Evolutionary conservation across 2,888 invertebrate genomes (phyloP), one percentile per base, ranked within the genome.

Genomic region (Uropetala carovei): DNA sequence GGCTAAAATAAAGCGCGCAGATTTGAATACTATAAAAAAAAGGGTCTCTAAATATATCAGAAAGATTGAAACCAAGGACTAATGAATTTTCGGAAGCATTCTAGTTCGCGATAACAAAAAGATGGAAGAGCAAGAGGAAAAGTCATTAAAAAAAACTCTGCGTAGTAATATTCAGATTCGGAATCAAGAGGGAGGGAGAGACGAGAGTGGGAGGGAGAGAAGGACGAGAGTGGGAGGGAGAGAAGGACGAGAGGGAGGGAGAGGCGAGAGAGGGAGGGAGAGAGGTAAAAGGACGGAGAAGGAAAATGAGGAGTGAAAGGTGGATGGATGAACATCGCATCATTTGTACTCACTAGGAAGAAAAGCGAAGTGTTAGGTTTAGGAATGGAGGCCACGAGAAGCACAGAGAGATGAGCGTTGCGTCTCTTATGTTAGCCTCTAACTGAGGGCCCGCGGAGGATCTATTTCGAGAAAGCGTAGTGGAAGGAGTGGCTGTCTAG

Each of bases 1-100:
- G 64, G 64, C 64, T 43, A 64, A 89, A 89, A 89, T 89, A 89
- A 89, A 89, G 64, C 60, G 13, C 3, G 30, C n/a, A 89, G 89
- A 89, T 68, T 60, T 43, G 43, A 89, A 64, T 64, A 57, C 8
- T 56, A 83, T 56, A 64, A 75, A 64, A 89, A 68, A 64, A 30
- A 58, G 89, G 64, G 27, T 43, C 64, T 64, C 60, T 30, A 89
- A 89, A 64, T 89, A 89, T 83, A 89, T 30, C 60, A 10, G 64
- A 43, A 16, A 43, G 89, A 89, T 89, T n/a, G 56, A n/a, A 43
- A 57, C 57, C 43, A 43, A 43, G 43, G 43, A 43, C 43, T 43
- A 5, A 43, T 43, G 43, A 43, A 43, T 43, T 43, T 43, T 43
- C 43, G 43, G 43, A 43, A 43, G 43, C 43, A 43, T 43, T 43